Base-by-base conservation (phyloP, 2,888 invertebrate species). In the Nephrocerus scutellatus region DNA sequence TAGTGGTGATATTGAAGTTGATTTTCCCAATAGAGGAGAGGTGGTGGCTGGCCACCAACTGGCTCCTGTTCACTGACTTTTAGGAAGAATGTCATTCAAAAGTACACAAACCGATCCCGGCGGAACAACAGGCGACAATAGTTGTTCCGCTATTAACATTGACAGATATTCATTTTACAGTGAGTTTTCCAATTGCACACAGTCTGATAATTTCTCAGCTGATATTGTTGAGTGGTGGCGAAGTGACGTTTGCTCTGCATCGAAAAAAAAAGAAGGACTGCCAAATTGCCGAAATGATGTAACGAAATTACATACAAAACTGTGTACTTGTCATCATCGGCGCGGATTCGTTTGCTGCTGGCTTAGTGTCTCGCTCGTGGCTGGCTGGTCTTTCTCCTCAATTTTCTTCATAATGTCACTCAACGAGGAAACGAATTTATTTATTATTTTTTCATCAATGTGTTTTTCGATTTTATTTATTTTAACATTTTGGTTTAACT, bases 81-180 rank as follows among this genome's bases (percentile, higher is more conserved):
- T n/a, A n/a, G n/a, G n/a, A n/a, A n/a, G 28, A 31, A 38, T 38
- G 38, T 38, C 38, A 31, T 32, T 21, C 13, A 31, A 24, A 9
- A 38, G 26, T 32, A 31, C 9, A 19, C 19, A 28, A 26, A 38
- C 32, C 4, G 38, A 38, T 32, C 28, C 38, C 15, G 28, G 21
- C 16, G 38, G 21, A n/a, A n/a, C 21, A 32, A n/a, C n/a, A n/a
- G n/a, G 16, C 21, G 38, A 38, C 15, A 47, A 50, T 43, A 43
- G 48, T 41, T 44, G 48, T 48, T 43, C 45, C 44, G 48, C 48
- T 45, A 48, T 45, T 32, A 41, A 16, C 29, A 38, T 44, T 44
- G n/a, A n/a, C n/a, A n/a, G n/a, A n/a, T n/a, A n/a, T n/a, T 43
- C 46, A 29, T 43, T 43, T 39, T 47, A 39, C 34, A 43, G 47